phyloP scores from a whole-genome alignment of 2,113 vertebrate species.

The Butorides virescens region DNA sequence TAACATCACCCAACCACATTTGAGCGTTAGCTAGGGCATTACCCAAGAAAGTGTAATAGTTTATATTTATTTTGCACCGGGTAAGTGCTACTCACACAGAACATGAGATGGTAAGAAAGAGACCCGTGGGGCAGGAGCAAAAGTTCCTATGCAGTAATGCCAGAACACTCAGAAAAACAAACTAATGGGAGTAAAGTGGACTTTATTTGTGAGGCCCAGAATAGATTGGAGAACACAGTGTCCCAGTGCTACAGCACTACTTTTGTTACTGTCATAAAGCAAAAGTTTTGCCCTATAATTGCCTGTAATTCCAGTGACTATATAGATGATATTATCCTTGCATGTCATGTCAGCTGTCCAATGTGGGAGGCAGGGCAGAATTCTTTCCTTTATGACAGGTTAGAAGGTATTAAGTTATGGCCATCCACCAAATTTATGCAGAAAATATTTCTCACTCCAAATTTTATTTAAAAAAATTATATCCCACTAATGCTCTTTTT shows the following conservation, averaged over 20 bases:
- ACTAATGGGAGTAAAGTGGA: neutral
- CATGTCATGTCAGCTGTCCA: neutral
- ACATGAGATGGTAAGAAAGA: neutral
- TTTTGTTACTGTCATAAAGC: neutral
- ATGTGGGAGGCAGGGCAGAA: neutral
- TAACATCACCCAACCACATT: fast-evolving
- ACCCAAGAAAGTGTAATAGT: neutral
- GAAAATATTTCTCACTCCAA: neutral
- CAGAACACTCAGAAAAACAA: neutral
- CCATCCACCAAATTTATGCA: neutral
- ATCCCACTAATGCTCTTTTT: neutral
- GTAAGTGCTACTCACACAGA: neutral
- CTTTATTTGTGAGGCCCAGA: neutral
- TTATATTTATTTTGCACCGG: neutral
- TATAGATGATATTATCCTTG: neutral
- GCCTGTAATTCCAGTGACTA: neutral
- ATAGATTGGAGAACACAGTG: neutral
- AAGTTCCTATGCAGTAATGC: neutral
- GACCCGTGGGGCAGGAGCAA: neutral
- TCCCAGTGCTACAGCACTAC: neutral
- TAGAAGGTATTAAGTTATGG: neutral
- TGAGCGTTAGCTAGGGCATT: neutral
- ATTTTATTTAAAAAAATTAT: neutral
- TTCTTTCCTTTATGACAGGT: neutral
- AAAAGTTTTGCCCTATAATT: neutral